phyloP scores from a whole-genome alignment of 2,113 vertebrate species.

The Sturnus vulgaris region DNA sequence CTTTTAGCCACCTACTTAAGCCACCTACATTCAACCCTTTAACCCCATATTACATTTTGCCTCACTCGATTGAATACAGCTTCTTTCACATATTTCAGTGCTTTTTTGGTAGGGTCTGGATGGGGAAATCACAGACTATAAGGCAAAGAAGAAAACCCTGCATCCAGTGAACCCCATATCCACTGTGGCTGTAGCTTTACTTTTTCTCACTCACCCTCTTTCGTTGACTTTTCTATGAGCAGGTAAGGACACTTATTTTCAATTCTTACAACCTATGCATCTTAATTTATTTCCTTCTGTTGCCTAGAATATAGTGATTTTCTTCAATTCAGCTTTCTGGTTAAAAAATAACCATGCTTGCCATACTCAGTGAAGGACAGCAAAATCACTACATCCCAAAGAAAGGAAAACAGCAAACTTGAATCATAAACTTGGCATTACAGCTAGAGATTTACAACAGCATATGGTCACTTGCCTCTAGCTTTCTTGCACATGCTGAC shows the following conservation, averaged over 20 bases:
- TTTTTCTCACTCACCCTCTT: neutral
- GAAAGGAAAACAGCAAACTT: constrained; percentile 16
- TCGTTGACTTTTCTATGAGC: neutral
- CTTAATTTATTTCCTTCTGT: neutral
- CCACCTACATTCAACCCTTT: neutral
- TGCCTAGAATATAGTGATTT: neutral
- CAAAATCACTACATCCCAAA: neutral
- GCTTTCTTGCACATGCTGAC: neutral
- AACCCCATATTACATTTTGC: neutral
- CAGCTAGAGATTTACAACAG: neutral
- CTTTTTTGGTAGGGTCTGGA: neutral
- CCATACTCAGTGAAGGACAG: neutral
- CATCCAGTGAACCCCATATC: neutral
- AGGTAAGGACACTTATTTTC: constrained; percentile 1
- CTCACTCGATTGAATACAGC: neutral
- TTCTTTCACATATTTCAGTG: neutral
- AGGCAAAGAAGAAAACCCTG: neutral
- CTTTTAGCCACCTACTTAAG: neutral
- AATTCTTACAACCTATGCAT: neutral
- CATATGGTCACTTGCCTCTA: neutral
- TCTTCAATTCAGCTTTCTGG: neutral
- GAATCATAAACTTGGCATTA: neutral
- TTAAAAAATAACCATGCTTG: neutral
- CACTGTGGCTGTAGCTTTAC: neutral
- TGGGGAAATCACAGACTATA: neutral